These are phyloP conservation scores for Tethea ocularis DNA, from an alignment of 2,888 invertebrate genomes.

Conservation along the genomic window DNA sequence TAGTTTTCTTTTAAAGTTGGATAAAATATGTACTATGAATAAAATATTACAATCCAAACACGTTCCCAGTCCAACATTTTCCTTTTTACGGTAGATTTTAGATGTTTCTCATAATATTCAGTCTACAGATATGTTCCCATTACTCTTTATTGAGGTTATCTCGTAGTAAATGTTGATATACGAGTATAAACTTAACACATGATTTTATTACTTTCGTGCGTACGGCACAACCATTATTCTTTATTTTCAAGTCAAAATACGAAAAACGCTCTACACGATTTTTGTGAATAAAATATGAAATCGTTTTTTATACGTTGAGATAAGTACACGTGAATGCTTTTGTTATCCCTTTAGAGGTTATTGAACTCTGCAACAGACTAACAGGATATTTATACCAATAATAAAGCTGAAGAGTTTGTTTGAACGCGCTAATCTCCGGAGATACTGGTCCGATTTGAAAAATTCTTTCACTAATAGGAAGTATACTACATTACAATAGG, in stretches of 20 bases:
- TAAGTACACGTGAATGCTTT: neutral
- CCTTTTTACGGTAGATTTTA: too few species aligned
- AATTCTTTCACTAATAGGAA: too few species aligned
- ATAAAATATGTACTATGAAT: too few species aligned
- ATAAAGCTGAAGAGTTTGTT: too few species aligned
- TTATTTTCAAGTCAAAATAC: neutral
- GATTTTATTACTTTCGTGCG: neutral
- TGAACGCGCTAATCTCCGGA: too few species aligned
- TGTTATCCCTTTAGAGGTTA: neutral
- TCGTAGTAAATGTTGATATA: neutral
- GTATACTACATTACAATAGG: too few species aligned
- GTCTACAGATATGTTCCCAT: neutral
- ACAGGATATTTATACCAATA: too few species aligned
- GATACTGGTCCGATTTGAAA: too few species aligned
- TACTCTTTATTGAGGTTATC: neutral
- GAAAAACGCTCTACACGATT: neutral
- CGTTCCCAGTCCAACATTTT: too few species aligned
- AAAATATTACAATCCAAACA: too few species aligned
- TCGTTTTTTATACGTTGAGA: neutral
- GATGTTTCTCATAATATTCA: too few species aligned
- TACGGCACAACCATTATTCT: neutral
- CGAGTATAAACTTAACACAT: neutral
- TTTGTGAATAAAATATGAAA: conserved; percentile 1
- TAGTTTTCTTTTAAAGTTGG: too few species aligned
- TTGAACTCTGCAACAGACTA: neutral